These are phyloP conservation scores for Macrobrachium nipponense DNA, from an alignment of 1,140 invertebrate genomes.

Conservation along the genomic window DNA sequence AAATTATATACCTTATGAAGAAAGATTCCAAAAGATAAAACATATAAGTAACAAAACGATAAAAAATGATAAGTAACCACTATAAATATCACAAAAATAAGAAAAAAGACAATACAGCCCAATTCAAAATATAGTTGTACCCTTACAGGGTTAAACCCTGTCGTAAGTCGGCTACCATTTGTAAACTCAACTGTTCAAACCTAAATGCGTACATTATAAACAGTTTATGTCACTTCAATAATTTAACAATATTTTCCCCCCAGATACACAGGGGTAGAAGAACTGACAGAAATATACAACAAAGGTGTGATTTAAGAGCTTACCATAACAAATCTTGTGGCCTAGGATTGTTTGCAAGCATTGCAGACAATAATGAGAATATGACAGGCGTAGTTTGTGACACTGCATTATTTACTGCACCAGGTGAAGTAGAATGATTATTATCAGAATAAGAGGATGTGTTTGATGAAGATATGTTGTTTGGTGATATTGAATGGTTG, in stretches of 20 bases:
- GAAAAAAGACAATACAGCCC: too few relatives aligned
- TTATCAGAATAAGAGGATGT: neutral
- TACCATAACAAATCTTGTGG: slow-evolving; percentile 81
- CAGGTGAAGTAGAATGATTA: neutral
- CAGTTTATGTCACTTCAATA: too few relatives aligned
- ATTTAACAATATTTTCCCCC: neutral
- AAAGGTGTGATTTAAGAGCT: slow-evolving; percentile 44
- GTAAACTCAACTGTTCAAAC: too few relatives aligned
- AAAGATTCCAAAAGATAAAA: too few relatives aligned
- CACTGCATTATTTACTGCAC: slow-evolving; percentile 6
- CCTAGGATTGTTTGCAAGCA: slow-evolving; percentile 82
- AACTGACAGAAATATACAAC: neutral
- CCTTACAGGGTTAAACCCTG: too few relatives aligned
- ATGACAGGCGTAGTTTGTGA: slow-evolving; percentile 73
- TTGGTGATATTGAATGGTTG: slow-evolving; percentile 67
- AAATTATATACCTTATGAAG: too few relatives aligned
- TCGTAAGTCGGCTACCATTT: too few relatives aligned
- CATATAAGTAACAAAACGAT: too few relatives aligned
- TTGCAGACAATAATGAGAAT: slow-evolving; percentile 82
- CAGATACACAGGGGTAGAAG: neutral
- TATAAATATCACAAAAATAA: too few relatives aligned
- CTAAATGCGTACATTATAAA: too few relatives aligned
- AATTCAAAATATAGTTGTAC: too few relatives aligned
- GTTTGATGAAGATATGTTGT: slow-evolving; percentile 77
- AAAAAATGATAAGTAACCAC: too few relatives aligned